Evolutionary conservation across 2,113 vertebrate genomes (phyloP), one percentile per base, ranked within the genome.

Genomic region (Cottus gobio): DNA sequence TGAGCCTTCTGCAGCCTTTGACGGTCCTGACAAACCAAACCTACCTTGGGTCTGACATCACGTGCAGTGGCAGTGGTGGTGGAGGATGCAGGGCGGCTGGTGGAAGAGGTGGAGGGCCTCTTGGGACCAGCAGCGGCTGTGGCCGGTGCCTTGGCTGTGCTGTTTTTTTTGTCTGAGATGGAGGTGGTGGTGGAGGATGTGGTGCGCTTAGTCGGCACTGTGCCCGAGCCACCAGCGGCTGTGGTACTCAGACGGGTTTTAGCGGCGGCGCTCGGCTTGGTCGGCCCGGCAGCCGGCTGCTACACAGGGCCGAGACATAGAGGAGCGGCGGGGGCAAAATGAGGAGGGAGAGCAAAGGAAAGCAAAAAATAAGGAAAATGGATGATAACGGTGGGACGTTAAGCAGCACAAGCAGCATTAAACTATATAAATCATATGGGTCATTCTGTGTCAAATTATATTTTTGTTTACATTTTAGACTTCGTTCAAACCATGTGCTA

Each of bases 41-140:
- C 96, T 91, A 99, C 97, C 97, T 97, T 99, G 87, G 95, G 90
- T 73, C 96, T 98, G 36, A 86, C 15, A 22, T 95, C 94, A 36
- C 81, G 91, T 44, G 90, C 24, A 5, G 83, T 10, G 65, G 80
- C 42, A 31, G 87, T 44, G 42, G 87, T 44, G 72, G 86, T n/a
- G 20, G 90, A 64, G 30, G 89, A 63, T 8, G 80, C 24, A 58
- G 81, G 84, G 68, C 92, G 93, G 80, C 85, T 87, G 80, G 76
- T 64, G 3, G 90, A 16, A 1, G 52, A 50, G 75, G 80, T 63
- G 30, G 91, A 31, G 36, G 92, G 85, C 66, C 93, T 82, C 90
- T 97, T 92, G 85, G 74, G 72, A 92, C 66, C 82, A 68, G 86
- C 75, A 88, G 93, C 4, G 70, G 60, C 64, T 91, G 34, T 81